Evolutionary conservation across 2,888 invertebrate genomes (phyloP).

Genomic region (Caenorhabditis plicata): DNA sequence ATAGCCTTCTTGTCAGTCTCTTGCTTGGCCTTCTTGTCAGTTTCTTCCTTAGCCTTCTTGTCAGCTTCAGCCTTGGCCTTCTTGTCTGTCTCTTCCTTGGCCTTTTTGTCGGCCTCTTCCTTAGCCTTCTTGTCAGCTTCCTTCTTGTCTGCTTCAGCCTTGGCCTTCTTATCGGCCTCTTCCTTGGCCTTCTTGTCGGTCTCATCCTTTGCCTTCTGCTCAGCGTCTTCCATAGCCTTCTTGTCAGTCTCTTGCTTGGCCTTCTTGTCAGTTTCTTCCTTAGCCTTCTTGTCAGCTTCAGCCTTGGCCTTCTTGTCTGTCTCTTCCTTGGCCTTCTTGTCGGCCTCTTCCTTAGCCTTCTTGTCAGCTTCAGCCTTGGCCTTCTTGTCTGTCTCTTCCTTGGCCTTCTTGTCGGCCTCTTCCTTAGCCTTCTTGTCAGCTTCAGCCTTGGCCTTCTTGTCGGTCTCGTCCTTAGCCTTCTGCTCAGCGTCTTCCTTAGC

Average conservation of each 20-base stretch:
- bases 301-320: conserved; percentile 8
- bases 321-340: conserved; percentile 1
- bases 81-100: conserved; percentile 10
- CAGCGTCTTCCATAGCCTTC: conserved; percentile 2
- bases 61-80: conserved; percentile 8
- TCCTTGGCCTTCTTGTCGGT: no score
- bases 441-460: no score
- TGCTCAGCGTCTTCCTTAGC: conserved; percentile 5
- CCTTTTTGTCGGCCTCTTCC: conserved; percentile 4
- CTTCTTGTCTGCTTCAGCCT: conserved; percentile 4
- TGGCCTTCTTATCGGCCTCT: conserved; percentile 11
- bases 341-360: background rate
- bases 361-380: background rate
- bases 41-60: conserved; percentile 5
- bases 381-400: background rate
- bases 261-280: conserved; percentile 14
- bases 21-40: conserved; percentile 1
- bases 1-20: background rate
- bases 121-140: conserved; percentile 8
- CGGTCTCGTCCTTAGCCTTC: conserved; percentile 6
- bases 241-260: conserved; percentile 8
- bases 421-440: no score
- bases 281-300: conserved; percentile 1
- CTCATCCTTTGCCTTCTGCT: conserved; percentile 3
- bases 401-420: no score